Percentiles rank a stretch among this genome's conserved stretches.
Evolutionary conservation across 2,888 invertebrate genomes (phyloP).

Genomic region (Microctonus hyperodae): DNA sequence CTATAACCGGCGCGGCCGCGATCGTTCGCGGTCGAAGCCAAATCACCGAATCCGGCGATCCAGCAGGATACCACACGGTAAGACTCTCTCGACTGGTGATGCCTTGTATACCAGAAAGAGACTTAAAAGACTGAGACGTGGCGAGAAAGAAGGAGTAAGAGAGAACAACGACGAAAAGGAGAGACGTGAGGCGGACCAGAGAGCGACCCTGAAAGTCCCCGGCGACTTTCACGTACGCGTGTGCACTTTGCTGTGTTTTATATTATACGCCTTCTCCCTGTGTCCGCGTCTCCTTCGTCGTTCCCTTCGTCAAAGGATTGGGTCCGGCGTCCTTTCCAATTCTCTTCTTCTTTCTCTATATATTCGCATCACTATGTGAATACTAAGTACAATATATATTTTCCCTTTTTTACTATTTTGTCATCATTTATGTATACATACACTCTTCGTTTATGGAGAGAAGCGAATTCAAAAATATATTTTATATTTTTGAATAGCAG

Average conservation of each 20-base stretch:
- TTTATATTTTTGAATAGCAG: no score
- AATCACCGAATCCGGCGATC: conserved; percentile 43
- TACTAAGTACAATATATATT: conserved; percentile 10
- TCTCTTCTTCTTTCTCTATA: conserved; percentile 23
- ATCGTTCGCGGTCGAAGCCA: conserved; percentile 38
- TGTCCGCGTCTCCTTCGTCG: conserved; percentile 37
- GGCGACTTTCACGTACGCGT: conserved; percentile 60
- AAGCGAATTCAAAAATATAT: no score
- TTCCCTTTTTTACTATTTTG: conserved; percentile 27
- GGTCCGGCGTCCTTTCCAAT: conserved; percentile 29
- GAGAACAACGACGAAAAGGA: conserved; percentile 17
- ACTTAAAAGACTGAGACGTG: conserved; percentile 24
- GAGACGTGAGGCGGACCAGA: conserved; percentile 37
- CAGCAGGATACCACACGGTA: conserved; percentile 44
- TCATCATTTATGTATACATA: not conserved
- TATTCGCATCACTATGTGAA: not conserved
- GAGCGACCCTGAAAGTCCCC: conserved; percentile 57
- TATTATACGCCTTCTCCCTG: conserved; percentile 45
- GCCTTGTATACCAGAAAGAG: conserved; percentile 30
- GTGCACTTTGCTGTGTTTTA: conserved; percentile 53
- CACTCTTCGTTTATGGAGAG: no score
- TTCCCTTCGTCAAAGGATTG: conserved; percentile 29
- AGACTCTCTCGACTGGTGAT: conserved; percentile 36
- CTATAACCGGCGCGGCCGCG: conserved; percentile 25
- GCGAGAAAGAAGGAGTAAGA: conserved; percentile 15